Base-by-base conservation (phyloP, 2,888 invertebrate species). In the Trachelus iudaicus region DNA sequence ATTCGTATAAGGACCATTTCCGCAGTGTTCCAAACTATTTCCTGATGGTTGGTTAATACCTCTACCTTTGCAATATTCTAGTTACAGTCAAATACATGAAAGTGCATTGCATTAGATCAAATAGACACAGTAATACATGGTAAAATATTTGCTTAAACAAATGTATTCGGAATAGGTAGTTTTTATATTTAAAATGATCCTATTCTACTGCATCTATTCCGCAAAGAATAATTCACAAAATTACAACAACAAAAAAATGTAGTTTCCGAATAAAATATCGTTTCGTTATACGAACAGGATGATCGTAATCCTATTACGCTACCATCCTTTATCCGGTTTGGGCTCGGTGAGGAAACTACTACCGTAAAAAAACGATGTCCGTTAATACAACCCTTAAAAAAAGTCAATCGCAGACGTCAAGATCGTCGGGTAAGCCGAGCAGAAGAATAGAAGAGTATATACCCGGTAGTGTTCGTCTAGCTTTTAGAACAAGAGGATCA, bases 381-480 rank as follows among this genome's bases (percentile, higher is more conserved):
- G 23, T 56, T 56, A 56, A 56, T 23, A 23, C 56, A 56, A 23
- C 23, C 56, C 9, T 56, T 23, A 56, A 56, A 40, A 56, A 56
- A 56, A 56, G n/a, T 40, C 56, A 56, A 56, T 56, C 56, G 23
- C 56, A 56, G 56, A 56, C 56, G 80, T 76, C 76, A 76, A 40
- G 69, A 33, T 71, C 79, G 79, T 81, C 76, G 74, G 37, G 69
- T 73, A 79, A 75, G 71, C 73, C 73, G 77, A 77, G 79, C 80
- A 81, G 78, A 81, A 78, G 73, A 75, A 79, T 79, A 79, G 76
- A 79, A 79, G 77, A 77, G 69, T 75, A 75, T 77, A 79, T 71
- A 79, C 75, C 73, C 76, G 69, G 56, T 79, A 75, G 77, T 80
- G 77, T 80, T 80, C 81, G 77, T 81, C 80, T 80, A 81, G 30